Evolutionary conservation across 2,888 invertebrate species (phyloP).

Genomic region (Eupithecia abbreviata): DNA sequence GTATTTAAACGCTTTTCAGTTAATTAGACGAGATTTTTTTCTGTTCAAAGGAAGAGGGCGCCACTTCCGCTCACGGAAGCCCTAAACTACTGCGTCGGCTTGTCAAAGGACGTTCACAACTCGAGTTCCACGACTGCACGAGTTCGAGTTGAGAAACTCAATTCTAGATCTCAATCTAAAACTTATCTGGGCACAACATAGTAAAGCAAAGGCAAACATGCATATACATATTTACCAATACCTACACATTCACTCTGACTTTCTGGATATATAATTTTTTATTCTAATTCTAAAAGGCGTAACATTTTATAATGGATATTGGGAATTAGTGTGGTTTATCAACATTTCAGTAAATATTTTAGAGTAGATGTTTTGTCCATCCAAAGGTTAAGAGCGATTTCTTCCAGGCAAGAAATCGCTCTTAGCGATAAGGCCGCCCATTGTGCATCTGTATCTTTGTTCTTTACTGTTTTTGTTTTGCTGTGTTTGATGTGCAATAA

Average conservation of each 20-base stretch:
- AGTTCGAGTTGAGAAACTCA: background rate
- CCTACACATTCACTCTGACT: background rate
- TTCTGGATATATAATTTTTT: too few relatives aligned
- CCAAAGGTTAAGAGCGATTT: too few relatives aligned
- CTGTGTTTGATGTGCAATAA: too few relatives aligned
- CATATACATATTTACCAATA: background rate
- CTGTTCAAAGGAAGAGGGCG: background rate
- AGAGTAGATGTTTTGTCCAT: too few relatives aligned
- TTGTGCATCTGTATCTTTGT: too few relatives aligned
- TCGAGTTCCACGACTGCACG: background rate
- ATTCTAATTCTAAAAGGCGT: too few relatives aligned
- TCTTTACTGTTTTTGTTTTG: too few relatives aligned
- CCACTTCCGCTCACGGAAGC: background rate
- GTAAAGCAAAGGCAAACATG: background rate
- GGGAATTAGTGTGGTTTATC: too few relatives aligned
- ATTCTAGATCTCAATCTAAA: background rate
- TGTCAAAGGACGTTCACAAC: background rate
- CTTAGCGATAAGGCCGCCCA: too few relatives aligned
- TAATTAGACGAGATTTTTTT: background rate
- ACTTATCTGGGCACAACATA: background rate
- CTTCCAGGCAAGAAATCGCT: too few relatives aligned
- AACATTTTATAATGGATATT: too few relatives aligned
- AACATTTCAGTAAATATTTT: too few relatives aligned
- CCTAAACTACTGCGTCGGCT: background rate
- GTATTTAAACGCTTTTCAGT: background rate